These are phyloP conservation scores for Callithrix jacchus DNA, from an alignment of 2,113 vertebrate species.

Conservation along the genomic window DNA sequence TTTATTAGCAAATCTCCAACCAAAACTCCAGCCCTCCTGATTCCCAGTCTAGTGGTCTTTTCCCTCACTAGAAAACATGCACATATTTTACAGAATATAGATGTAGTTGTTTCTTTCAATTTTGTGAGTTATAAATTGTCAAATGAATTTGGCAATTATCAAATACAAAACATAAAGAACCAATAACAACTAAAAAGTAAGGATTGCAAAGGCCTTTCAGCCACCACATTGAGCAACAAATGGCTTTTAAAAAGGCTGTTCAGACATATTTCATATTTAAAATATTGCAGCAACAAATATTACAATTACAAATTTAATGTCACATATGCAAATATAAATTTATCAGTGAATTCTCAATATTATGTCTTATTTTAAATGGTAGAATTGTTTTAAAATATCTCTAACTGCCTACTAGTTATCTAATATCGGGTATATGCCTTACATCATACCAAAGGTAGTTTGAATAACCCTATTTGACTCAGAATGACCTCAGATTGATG, in stretches of 20 bases:
- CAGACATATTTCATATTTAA: neutral
- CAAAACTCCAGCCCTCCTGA: neutral
- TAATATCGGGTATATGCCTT: neutral
- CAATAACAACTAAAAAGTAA: neutral
- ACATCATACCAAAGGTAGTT: neutral
- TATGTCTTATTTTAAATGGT: neutral
- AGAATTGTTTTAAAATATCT: constrained; percentile 12
- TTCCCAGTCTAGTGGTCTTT: neutral
- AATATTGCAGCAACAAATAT: neutral
- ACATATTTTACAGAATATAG: neutral
- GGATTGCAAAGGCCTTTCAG: neutral
- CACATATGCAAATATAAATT: neutral
- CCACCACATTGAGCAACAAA: neutral
- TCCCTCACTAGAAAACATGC: neutral
- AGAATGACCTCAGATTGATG: neutral
- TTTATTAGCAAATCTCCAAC: neutral
- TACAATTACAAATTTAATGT: neutral
- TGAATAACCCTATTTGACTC: neutral
- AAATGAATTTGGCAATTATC: neutral
- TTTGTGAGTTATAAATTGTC: neutral
- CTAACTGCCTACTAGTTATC: neutral
- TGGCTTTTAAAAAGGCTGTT: neutral
- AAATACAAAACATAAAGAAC: neutral
- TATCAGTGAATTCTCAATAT: neutral
- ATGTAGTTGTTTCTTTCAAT: neutral